Percentiles rank a stretch among this genome's conserved stretches.
phyloP scores from a whole-genome alignment of 2,113 vertebrate species.

The Phoenicopterus ruber region DNA sequence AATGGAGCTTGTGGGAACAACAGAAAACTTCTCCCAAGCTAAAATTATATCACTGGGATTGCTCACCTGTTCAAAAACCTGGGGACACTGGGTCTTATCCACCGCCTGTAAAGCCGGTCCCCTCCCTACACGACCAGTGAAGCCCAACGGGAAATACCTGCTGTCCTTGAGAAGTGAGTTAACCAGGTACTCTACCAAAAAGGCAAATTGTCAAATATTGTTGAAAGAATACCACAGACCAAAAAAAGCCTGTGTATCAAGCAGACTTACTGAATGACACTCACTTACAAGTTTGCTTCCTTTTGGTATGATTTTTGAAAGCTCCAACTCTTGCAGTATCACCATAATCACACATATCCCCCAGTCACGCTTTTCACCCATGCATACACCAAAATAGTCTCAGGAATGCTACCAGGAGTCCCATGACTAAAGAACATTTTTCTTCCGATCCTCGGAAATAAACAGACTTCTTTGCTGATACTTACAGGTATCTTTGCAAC shows the following conservation, averaged over 20 bases:
- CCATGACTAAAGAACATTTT: background rate
- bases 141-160: background rate
- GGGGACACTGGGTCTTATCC: background rate
- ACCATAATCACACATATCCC: background rate
- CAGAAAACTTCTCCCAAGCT: background rate
- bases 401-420: background rate
- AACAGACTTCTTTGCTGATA: background rate
- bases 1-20: background rate
- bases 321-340: background rate
- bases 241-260: background rate
- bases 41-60: background rate
- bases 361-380: background rate
- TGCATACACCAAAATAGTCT: background rate
- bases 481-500: background rate
- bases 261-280: background rate
- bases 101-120: background rate
- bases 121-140: background rate
- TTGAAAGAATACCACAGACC: background rate
- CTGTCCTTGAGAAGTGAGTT: background rate
- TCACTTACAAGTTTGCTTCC: background rate
- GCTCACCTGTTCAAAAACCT: background rate
- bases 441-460: background rate
- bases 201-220: background rate
- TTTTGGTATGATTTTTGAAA: background rate
- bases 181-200: background rate